Base-by-base conservation (phyloP, 2,888 invertebrate species). In the Pediacus dermestoides region DNA sequence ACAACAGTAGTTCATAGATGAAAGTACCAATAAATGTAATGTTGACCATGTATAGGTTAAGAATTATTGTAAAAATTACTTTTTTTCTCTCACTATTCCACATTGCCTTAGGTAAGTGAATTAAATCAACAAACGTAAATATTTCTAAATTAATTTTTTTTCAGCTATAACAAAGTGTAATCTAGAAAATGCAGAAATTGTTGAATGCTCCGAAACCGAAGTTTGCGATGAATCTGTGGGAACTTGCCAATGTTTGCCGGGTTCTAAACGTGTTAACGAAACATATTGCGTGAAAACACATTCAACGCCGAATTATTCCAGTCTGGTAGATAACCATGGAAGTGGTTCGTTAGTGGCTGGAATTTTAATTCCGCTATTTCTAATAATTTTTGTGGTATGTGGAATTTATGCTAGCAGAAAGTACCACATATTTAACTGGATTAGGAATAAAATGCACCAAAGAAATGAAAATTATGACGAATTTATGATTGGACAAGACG, bases 401-500 rank as follows among this genome's bases (percentile, higher is more conserved):
- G 63, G 59, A 39, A 45, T 67, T 37, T 66, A 64, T 55, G 39
- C 63, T 42, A 57, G 54, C 47, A 58, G 60, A 39, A 65, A 60
- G 46, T 67, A 64, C 42, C 58, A 63, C 31, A 28, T 68, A 30
- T 35, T 64, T 16, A 52, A 52, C 33, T 66, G 64, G 65, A 39
- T 68, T 16, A 57, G 64, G 37, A 63, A 53, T 38, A 68, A 64
- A 48, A 48, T 68, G 22, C 57, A 55, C 51, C 61, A 63, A 57
- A 64, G 67, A 57, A 60, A 60, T 43, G 58, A 55, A 43, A 67
- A 59, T 45, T 70, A 69, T 46, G 69, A 70, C 52, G 70, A 70
- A 49, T 68, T 70, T 40, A 70, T 70, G 68, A 69, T 70, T 45
- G 70, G 70, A 3, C 64, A 65, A 42, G 65, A 65, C 39, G 67